phyloP scores from a whole-genome alignment of 2,888 invertebrate genomes.

The Agonopterix subpropinquella region DNA sequence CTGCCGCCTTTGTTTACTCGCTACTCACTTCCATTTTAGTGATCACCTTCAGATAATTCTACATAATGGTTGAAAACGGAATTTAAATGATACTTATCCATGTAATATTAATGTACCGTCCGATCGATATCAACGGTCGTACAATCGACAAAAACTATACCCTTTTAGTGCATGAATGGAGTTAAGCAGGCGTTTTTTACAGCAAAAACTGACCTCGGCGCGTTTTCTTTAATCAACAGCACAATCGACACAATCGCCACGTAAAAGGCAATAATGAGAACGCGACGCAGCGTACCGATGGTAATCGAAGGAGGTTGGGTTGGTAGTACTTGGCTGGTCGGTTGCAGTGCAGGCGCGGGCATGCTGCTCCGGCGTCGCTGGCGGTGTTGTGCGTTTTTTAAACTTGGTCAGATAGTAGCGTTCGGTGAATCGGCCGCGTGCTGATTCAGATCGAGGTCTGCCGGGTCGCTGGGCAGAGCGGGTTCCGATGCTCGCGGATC shows the following conservation, averaged over 20 bases:
- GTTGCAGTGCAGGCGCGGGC: constrained; percentile 12
- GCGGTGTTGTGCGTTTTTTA: constrained; percentile 30
- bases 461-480: constrained; percentile 44
- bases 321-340: constrained; percentile 17
- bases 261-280: constrained; percentile 55
- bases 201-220: constrained; percentile 48
- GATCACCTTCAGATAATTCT: constrained; percentile 48
- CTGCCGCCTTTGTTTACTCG: constrained; percentile 53
- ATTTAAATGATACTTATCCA: constrained; percentile 22
- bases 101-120: constrained; percentile 31
- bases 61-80: constrained; percentile 14
- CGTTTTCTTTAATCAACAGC: constrained; percentile 50
- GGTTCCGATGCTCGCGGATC: constrained; percentile 45
- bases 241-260: constrained; percentile 54
- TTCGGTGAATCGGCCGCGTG: constrained; percentile 51
- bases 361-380: constrained; percentile 15
- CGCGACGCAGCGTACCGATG: constrained; percentile 44
- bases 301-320: constrained; percentile 34
- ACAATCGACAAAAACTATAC: constrained; percentile 33
- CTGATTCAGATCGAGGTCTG: constrained; percentile 65
- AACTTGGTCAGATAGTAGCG: constrained; percentile 41
- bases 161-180: constrained; percentile 44
- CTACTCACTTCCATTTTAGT: constrained; percentile 30
- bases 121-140: constrained; percentile 21
- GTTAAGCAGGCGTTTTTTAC: constrained; percentile 30